Percentiles rank a stretch among this genome's conserved stretches.
Conservation (phyloP, 2,113 vertebrate genomes). For the Tenrec ecaudatus region DNA sequence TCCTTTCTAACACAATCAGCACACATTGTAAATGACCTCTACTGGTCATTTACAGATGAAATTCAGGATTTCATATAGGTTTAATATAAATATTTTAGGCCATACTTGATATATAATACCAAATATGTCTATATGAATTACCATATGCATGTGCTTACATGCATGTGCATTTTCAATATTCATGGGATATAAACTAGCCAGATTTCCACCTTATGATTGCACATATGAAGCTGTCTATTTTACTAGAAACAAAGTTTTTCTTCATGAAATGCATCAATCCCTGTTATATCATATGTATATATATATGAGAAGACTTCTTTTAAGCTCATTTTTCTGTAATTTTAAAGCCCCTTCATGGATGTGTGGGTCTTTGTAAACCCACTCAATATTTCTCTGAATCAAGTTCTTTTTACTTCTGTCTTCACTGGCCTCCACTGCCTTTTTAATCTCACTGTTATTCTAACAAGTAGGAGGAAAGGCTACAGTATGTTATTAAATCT, state of each 20-base stretch:
- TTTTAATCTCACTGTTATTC: no score
- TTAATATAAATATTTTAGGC: slow-evolving; percentile 8
- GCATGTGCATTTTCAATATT: neutral
- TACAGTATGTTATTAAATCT: no score
- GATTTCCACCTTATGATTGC: neutral
- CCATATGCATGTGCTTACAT: neutral
- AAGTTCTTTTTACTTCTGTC: no score
- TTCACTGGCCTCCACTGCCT: no score
- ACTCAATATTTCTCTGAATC: no score
- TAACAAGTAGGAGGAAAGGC: no score
- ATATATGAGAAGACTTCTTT: no score
- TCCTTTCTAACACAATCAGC: neutral
- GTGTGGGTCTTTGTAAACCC: no score
- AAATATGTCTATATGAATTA: neutral
- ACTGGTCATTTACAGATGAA: neutral
- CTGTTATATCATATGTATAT: no score
- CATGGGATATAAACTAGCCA: neutral
- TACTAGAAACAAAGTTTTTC: neutral
- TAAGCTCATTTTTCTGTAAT: no score
- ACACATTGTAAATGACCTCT: neutral
- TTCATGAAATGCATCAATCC: no score
- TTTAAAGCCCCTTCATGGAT: no score
- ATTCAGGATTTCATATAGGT: neutral
- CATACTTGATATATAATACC: neutral
- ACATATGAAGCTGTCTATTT: neutral